These are phyloP conservation scores for Microcebus murinus DNA, from an alignment of 2,113 vertebrate genomes.

Conservation along the genomic window DNA sequence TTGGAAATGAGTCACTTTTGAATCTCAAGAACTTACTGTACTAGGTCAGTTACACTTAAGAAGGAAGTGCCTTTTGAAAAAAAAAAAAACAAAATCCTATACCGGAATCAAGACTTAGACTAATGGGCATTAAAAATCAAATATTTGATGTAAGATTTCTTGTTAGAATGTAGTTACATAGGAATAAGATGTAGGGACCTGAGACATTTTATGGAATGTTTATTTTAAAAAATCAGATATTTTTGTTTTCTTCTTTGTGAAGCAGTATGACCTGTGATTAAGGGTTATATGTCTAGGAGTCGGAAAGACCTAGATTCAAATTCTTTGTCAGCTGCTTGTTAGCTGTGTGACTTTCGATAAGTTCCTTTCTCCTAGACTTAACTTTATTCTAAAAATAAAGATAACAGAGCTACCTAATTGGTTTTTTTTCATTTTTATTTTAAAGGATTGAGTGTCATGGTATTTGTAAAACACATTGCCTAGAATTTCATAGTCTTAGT, in stretches of 20 bases:
- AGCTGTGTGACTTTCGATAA: neutral
- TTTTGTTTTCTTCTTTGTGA: conserved; percentile 9
- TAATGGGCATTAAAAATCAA: conserved; percentile 71
- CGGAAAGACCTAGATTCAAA: conserved; percentile 4
- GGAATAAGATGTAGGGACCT: neutral
- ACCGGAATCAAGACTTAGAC: conserved; percentile 75
- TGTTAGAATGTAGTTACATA: conserved; percentile 17
- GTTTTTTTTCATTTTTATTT: neutral
- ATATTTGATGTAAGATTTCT: conserved; percentile 51
- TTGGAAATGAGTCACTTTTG: conserved; percentile 87
- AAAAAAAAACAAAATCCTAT: conserved; percentile 55
- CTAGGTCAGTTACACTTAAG: conserved; percentile 85
- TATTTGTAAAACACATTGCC: neutral
- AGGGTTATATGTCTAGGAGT: neutral
- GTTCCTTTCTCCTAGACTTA: conserved; percentile 11
- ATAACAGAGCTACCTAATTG: neutral
- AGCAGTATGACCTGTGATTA: neutral
- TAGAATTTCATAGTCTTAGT: neutral
- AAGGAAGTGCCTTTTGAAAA: conserved; percentile 82
- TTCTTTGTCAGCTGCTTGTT: neutral
- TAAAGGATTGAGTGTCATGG: neutral
- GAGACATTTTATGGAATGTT: neutral
- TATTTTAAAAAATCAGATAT: neutral
- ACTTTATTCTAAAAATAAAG: conserved; percentile 20
- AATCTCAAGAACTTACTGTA: conserved; percentile 85